Evolutionary conservation across 2,113 vertebrate species (phyloP).

Genomic region (Urocitellus parryii): DNA sequence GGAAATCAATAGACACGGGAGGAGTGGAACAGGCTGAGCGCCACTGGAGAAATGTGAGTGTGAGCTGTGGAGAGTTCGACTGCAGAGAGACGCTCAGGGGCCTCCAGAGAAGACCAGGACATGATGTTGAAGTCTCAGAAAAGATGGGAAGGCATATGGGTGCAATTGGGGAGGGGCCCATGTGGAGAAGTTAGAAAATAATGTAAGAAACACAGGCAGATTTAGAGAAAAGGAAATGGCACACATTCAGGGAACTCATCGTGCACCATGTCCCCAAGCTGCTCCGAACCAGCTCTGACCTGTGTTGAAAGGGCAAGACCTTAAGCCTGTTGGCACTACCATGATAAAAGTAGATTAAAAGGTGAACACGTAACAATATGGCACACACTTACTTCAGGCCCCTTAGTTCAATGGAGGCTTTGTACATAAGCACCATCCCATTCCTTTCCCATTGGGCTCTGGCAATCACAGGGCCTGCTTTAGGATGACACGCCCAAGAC

Average conservation of each 20-base stretch:
- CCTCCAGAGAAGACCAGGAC: no score
- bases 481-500: neutral
- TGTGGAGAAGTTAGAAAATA: neutral
- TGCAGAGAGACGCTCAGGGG: neutral
- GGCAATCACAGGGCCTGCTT: no score
- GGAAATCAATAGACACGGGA: fast-evolving
- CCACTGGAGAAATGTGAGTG: neutral
- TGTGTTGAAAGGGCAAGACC: neutral
- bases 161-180: neutral
- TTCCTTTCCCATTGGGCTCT: fast-evolving
- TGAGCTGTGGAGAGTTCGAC: neutral
- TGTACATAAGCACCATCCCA: fast-evolving
- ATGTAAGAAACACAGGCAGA: no score
- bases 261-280: no score
- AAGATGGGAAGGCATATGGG: neutral
- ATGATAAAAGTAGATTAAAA: neutral
- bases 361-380: no score
- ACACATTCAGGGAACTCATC: fast-evolving
- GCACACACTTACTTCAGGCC: no score
- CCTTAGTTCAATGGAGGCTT: neutral
- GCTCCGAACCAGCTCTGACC: neutral
- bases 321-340: fast-evolving
- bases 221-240: neutral
- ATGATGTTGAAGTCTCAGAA: neutral
- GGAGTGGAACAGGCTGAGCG: fast-evolving